Base-by-base conservation (phyloP, 2,888 invertebrate genomes). In the Plemyria rubiginata region DNA sequence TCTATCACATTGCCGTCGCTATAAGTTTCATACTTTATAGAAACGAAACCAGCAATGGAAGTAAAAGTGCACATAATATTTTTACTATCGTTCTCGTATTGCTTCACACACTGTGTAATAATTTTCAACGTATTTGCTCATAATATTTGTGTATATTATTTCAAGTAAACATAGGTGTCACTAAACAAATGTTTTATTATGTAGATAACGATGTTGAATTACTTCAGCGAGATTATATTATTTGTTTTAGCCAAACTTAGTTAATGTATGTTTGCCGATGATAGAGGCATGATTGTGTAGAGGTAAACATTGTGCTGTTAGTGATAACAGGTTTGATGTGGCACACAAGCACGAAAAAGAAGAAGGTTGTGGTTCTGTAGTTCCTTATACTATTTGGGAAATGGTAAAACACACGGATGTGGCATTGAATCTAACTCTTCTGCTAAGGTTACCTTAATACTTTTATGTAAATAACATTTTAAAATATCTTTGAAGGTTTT, bases 171-270 rank as follows among this genome's bases (percentile, higher is more conserved):
- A 84, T 64, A 74, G 77, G 78, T 86, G 87, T 87, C 86, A 84
- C 80, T 82, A 78, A 79, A 81, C 80, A 90, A 89, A 90, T 88
- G 38, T 86, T 85, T 81, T 82, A 85, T 80, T 85, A 84, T 87
- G 87, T 78, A 85, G 84, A 88, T 89, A 88, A 84, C 76, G 77
- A 72, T 88, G 82, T 90, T 89, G 89, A 89, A 89, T 88, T 84
- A 82, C 77, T 79, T 79, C 72, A 71, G 74, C 75, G 75, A 77
- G 84, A 86, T 88, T 86, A 85, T 79, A 74, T 74, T 87, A 82
- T 90, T 88, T 87, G 79, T 75, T 78, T 72, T 75, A 74, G 60
- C 67, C 67, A 70, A 78, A 76, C 74, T 82, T 81, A 82, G 78
- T 68, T 67, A 71, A 67, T 70, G 67, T 69, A 67, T 70, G 75